phyloP scores from a whole-genome alignment of 2,888 invertebrate species.

The Bembecia ichneumoniformis region DNA sequence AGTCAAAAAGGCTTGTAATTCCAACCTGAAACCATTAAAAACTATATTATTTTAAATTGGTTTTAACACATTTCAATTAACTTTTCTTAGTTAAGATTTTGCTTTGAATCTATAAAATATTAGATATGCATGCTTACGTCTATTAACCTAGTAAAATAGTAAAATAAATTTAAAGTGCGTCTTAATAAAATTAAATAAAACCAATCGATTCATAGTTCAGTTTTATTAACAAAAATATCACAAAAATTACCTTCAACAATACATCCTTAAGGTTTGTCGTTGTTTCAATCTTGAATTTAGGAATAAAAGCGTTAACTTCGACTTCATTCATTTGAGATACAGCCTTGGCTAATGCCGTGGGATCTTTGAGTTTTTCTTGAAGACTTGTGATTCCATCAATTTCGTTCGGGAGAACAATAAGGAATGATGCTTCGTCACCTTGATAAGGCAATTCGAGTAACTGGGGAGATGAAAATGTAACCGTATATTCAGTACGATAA shows the following conservation, averaged over 20 bases:
- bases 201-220: no score
- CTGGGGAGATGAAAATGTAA: slow-evolving; percentile 28
- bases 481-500: background rate
- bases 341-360: slow-evolving; percentile 51
- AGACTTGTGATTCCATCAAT: slow-evolving; percentile 75
- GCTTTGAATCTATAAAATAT: background rate
- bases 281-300: slow-evolving; percentile 85
- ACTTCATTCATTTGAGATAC: slow-evolving; percentile 33
- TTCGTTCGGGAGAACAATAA: slow-evolving; percentile 80
- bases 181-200: background rate
- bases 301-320: slow-evolving; percentile 77
- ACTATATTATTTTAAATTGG: no score
- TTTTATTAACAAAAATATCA: background rate
- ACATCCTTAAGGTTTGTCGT: slow-evolving; percentile 74
- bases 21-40: slow-evolving; percentile 26
- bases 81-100: background rate
- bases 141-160: no score
- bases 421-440: slow-evolving; percentile 77
- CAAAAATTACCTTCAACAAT: slow-evolving; percentile 72
- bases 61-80: background rate
- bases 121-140: no score
- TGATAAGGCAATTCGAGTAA: slow-evolving; percentile 82
- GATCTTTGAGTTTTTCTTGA: slow-evolving; percentile 70
- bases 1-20: slow-evolving; percentile 29
- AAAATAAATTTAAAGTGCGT: no score